Conservation (phyloP, 2,113 vertebrate species). For the Passer montanus region DNA sequence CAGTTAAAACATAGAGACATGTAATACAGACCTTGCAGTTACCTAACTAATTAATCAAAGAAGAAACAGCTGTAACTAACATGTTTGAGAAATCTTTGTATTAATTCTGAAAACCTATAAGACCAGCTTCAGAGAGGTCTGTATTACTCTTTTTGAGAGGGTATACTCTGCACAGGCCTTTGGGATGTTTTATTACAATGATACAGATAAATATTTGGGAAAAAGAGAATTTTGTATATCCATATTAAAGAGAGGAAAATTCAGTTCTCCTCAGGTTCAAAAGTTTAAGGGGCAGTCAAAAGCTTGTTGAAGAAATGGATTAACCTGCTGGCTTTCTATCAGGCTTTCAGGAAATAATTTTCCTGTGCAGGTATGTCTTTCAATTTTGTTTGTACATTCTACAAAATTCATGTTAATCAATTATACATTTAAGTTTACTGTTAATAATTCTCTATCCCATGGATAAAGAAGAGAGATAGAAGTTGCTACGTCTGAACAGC, state of each 20-base stretch:
- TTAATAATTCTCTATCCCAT: neutral
- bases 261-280: neutral
- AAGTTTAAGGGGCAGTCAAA: neutral
- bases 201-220: neutral
- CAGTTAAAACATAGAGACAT: neutral
- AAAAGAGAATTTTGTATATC: neutral
- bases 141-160: neutral
- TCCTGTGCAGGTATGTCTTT: neutral
- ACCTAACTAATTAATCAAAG: neutral
- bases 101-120: neutral
- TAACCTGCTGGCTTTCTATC: neutral
- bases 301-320: neutral
- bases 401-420: neutral
- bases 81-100: neutral
- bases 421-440: neutral
- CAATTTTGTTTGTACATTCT: neutral
- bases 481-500: neutral
- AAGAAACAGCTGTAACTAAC: neutral
- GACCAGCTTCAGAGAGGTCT: neutral
- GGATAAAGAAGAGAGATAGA: neutral
- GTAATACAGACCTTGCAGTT: neutral
- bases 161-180: neutral
- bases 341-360: neutral
- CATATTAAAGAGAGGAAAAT: neutral
- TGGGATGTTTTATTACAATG: neutral